Conservation (phyloP, 2,888 invertebrate species). For the Ichneumon xanthorius region DNA sequence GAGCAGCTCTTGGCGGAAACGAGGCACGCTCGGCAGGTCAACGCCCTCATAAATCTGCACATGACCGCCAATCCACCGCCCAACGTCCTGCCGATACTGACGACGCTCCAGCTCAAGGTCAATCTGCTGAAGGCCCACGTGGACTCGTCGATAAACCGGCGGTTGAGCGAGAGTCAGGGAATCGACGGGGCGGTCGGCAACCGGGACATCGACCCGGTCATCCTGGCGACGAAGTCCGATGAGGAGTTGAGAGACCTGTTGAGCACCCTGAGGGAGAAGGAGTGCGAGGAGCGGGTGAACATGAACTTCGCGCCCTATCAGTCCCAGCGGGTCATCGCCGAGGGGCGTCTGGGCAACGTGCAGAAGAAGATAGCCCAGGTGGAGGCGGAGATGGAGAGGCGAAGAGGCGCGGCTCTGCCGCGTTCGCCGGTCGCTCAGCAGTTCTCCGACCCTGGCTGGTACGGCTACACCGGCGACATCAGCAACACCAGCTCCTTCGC, state of each 20-base stretch:
- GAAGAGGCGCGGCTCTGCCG: slow-evolving; percentile 66
- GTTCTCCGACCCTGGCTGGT: slow-evolving; percentile 64
- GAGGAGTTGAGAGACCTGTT: slow-evolving; percentile 79
- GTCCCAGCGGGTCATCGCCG: slow-evolving; percentile 78
- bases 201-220: slow-evolving; percentile 73
- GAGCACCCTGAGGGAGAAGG: slow-evolving; percentile 76
- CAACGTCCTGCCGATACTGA: slow-evolving; percentile 79
- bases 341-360: slow-evolving; percentile 76
- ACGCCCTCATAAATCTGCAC: slow-evolving; percentile 80
- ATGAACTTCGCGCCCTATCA: slow-evolving; percentile 78
- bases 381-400: slow-evolving; percentile 77
- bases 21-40: slow-evolving; percentile 78
- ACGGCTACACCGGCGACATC: slow-evolving; percentile 66
- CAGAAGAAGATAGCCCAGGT: slow-evolving; percentile 80
- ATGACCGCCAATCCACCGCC: slow-evolving; percentile 77
- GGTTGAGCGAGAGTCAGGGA: slow-evolving; percentile 78
- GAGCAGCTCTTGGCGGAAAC: slow-evolving; percentile 80
- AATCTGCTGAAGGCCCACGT: slow-evolving; percentile 79
- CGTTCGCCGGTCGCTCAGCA: slow-evolving; percentile 46
- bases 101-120: slow-evolving; percentile 80
- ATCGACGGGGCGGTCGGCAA: slow-evolving; percentile 70
- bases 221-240: slow-evolving; percentile 77
- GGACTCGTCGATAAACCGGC: slow-evolving; percentile 76
- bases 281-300: slow-evolving; percentile 80
- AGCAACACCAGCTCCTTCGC: slow-evolving; percentile 36